Base-by-base conservation (phyloP, 2,888 invertebrate genomes). In the Tenthredo notha region DNA sequence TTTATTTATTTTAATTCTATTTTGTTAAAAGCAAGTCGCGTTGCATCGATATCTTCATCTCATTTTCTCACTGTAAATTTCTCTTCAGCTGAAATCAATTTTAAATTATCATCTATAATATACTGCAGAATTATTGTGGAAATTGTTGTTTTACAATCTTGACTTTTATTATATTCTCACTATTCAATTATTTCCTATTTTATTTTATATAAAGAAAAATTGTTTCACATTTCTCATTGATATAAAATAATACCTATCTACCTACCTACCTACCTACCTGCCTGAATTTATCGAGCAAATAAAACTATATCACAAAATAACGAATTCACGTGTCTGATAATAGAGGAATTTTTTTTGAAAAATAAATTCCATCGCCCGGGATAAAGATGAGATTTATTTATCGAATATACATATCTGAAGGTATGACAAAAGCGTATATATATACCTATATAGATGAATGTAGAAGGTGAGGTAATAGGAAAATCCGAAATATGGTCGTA, bases 401-500 rank as follows among this genome's bases (percentile, higher is more conserved):
- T 77, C 9, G 77, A 29, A 77, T 54, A 77, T 54, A 25, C 33
- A 15, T 47, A 21, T 33, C 33, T 29, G 2, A 3, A 25, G 47
- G 43, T n/a, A 47, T 9, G 75, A 75, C 25, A 43, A 37, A 75
- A 15, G 47, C 3, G 47, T 47, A 12, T 47, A 4, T 33, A 33
- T 4, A 47, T 47, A 15, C 12, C 29, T 33, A 33, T 77, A 25
- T 29, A 29, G 18, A 54, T 15, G 15, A 50, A 77, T 18, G 18
- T 18, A n/a, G 15, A 5, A 70, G 12, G 9, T 2, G 0, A 77
- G 29, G 77, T 54, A 50, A 77, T 77, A 77, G 33, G 18, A 77
- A 77, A 77, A 77, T 54, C 33, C 50, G 54, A 47, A 77, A 77
- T 77, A 77, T 77, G 33, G 47, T 29, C 18, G 15, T 21, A 77